Evolutionary conservation across 2,113 vertebrate genomes (phyloP).

Genomic region (Telmatochromis sp.): DNA sequence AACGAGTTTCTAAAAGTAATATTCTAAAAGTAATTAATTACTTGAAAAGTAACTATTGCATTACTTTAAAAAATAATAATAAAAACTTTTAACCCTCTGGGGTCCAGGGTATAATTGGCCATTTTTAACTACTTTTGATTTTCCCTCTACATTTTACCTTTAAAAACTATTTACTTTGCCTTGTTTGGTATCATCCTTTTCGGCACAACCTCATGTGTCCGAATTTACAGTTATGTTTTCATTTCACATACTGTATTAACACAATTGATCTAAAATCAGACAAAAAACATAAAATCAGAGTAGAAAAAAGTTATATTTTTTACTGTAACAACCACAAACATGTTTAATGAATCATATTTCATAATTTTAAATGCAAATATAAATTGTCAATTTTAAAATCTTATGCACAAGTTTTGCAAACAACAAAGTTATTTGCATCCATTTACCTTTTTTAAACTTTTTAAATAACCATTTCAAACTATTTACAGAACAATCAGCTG

Average conservation of each 20-base stretch:
- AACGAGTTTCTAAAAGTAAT: background rate
- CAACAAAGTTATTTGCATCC: no score
- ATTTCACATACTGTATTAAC: background rate
- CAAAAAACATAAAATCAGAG: background rate
- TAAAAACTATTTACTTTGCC: background rate
- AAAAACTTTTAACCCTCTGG: background rate
- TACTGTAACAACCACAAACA: background rate
- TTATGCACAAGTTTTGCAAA: no score
- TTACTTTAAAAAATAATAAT: background rate
- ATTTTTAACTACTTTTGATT: background rate
- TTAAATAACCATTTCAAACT: background rate
- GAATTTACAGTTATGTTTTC: background rate
- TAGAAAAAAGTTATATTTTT: background rate
- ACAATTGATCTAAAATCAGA: background rate
- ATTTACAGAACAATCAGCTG: no score
- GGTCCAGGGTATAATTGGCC: background rate
- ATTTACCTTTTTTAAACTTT: no score
- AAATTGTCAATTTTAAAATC: no score
- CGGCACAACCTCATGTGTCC: fast-evolving
- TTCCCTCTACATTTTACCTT: background rate
- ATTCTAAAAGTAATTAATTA: background rate
- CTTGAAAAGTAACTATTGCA: fast-evolving
- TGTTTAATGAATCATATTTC: no score
- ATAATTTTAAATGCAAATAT: no score
- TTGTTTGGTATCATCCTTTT: background rate